Evolutionary conservation across 2,113 vertebrate genomes (phyloP).

Genomic region (Clinocottus analis): DNA sequence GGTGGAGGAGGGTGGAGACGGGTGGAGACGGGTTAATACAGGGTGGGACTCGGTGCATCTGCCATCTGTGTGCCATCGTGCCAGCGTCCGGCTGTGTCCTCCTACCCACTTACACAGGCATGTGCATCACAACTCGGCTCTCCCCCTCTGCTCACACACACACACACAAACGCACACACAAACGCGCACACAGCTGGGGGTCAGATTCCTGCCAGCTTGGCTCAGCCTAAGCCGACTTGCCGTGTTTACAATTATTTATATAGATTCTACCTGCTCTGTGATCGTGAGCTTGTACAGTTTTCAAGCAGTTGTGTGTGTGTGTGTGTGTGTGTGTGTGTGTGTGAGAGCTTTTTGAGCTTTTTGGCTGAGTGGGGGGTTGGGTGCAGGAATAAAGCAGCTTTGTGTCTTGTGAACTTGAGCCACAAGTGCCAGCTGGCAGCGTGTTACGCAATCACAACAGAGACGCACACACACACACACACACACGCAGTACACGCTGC

Average conservation of each 20-base stretch:
- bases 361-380: conserved; percentile 52
- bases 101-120: conserved; percentile 26
- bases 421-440: conserved; percentile 75
- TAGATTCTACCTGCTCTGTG: conserved; percentile 18
- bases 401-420: conserved; percentile 76
- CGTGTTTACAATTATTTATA: conserved; percentile 54
- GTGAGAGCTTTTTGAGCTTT: conserved; percentile 21
- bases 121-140: no score
- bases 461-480: conserved; percentile 52
- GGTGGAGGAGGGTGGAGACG: not conserved
- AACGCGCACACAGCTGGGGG: conserved; percentile 36
- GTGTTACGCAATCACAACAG: conserved; percentile 67
- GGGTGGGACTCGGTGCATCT: conserved; percentile 32
- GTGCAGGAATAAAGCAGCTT: conserved; percentile 77
- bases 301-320: not conserved
- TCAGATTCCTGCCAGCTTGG: conserved; percentile 46
- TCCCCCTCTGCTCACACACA: no score
- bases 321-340: not conserved
- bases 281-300: conserved; percentile 14
- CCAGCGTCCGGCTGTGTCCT: conserved; percentile 42
- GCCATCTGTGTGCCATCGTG: conserved; percentile 57
- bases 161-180: conserved; percentile 5
- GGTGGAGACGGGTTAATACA: not conserved
- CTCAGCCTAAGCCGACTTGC: conserved; percentile 46
- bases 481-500: conserved; percentile 34